Base-by-base conservation (phyloP, 2,797 vertebrate species). In the Tokudaia tokunoshimensis region DNA sequence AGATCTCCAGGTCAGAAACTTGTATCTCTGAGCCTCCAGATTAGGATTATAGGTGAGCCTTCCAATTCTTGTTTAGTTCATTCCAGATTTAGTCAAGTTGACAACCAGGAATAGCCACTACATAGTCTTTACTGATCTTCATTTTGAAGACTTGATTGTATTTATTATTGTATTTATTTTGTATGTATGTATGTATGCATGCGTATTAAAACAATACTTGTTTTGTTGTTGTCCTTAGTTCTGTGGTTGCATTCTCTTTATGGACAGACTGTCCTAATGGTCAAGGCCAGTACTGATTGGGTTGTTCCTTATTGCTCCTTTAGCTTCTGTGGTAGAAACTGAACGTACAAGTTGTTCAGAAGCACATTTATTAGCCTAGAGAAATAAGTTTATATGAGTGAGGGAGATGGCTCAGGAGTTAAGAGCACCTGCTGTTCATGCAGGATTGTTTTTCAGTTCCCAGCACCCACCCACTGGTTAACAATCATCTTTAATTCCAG, bases 341-440 rank as follows among this genome's bases (percentile, higher is more conserved):
- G 10, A 47, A 41, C 12, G 19, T 81, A 83, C 31, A 76, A 55
- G 34, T 91, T 89, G 17, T 91, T 91, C 24, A 96, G 61, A 95
- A 91, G 80, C 22, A 41, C 78, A 72, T 81, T 76, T 75, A 88
- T 70, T 41, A 52, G 19, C 29, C 70, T n/a, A 17, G 37, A 95
- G 61, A 94, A 95, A 67, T 84, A 70, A 50, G 44, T 87, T 52
- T 74, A 50, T 82, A 37, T 34, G 19, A 20, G 59, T 67, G 82
- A 26, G 37, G 26, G 37, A 31, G 37, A 24, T 81, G 79, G 34
- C 79, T 59, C 22, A 82, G 79, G 20, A 59, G 55, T 41, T 59
- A 24, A 20, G 76, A 34, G n/a, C 31, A 82, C 34, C 55, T 15
- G 52, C 34, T 57, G 20, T 59, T 81, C 11, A 59, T 37, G 3